phyloP scores from a whole-genome alignment of 2,888 invertebrate genomes.

The Dryococelus australis region DNA sequence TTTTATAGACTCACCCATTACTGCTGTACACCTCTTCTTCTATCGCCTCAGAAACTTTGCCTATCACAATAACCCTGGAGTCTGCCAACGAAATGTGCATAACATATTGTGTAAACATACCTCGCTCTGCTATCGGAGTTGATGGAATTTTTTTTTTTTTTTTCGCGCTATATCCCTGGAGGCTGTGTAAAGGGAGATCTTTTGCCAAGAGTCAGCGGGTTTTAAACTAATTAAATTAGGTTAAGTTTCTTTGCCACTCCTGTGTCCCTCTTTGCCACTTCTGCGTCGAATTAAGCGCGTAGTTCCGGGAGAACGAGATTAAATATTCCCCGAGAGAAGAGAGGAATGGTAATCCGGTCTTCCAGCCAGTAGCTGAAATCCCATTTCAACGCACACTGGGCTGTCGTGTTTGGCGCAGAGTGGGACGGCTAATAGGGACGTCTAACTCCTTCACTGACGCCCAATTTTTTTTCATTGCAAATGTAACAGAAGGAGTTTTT shows the following conservation, averaged over 20 bases:
- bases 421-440: not conserved
- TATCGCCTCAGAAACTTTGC: too few relatives aligned
- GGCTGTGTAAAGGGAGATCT: not conserved
- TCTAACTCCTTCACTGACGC: too few relatives aligned
- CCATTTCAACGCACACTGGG: not conserved
- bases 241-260: not conserved
- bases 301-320: not conserved
- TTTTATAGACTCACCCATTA: too few relatives aligned
- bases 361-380: not conserved
- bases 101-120: too few relatives aligned
- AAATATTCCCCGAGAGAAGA: not conserved
- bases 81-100: too few relatives aligned
- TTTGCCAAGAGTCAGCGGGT: not conserved
- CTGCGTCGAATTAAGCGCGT: not conserved
- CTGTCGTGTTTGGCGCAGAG: not conserved
- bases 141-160: not conserved
- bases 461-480: too few relatives aligned
- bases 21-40: too few relatives aligned
- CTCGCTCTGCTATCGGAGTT: too few relatives aligned
- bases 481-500: too few relatives aligned
- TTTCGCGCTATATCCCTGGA: not conserved
- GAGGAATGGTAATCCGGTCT: not conserved
- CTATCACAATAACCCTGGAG: too few relatives aligned
- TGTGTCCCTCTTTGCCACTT: not conserved
- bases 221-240: not conserved